These are phyloP conservation scores for Stylophora pistillata DNA, from an alignment of 64 coral and sea anemone genomes.

Conservation along the genomic window DNA sequence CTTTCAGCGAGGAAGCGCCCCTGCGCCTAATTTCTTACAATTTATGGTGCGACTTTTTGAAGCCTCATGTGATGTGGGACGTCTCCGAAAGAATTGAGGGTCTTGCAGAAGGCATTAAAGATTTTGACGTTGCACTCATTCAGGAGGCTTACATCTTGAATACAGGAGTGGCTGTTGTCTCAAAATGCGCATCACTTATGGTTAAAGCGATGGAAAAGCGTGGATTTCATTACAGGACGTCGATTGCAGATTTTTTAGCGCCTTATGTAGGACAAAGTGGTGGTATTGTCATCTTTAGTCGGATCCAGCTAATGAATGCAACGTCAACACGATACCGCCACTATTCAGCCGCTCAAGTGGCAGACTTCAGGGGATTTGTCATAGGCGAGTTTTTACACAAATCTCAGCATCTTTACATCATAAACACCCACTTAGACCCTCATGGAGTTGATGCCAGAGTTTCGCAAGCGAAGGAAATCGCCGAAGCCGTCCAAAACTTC, in stretches of 20 bases:
- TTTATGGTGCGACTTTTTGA: conserved; percentile 45
- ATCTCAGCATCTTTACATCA: conserved; percentile 38
- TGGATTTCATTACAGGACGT: conserved; percentile 51
- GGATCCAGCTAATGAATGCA: background rate
- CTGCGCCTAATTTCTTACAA: conserved; percentile 48
- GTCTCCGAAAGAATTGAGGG: conserved; percentile 13
- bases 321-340: background rate
- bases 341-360: background rate
- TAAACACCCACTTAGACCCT: conserved; percentile 85
- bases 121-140: conserved; percentile 45
- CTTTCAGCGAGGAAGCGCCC: background rate
- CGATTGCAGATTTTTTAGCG: conserved; percentile 23
- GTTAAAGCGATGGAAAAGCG: conserved; percentile 31
- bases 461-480: conserved; percentile 52
- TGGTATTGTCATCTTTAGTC: conserved; percentile 60
- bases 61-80: conserved; percentile 2
- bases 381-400: conserved; percentile 53
- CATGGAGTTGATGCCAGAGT: conserved; percentile 36
- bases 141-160: conserved; percentile 56
- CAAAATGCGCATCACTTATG: conserved; percentile 34
- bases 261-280: conserved; percentile 24
- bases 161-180: conserved; percentile 16
- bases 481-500: background rate
- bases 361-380: conserved; percentile 49
- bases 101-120: conserved; percentile 25